These are phyloP conservation scores for Leucoraja ocellata DNA, from an alignment of 2,797 vertebrate species.

Conservation along the genomic window DNA sequence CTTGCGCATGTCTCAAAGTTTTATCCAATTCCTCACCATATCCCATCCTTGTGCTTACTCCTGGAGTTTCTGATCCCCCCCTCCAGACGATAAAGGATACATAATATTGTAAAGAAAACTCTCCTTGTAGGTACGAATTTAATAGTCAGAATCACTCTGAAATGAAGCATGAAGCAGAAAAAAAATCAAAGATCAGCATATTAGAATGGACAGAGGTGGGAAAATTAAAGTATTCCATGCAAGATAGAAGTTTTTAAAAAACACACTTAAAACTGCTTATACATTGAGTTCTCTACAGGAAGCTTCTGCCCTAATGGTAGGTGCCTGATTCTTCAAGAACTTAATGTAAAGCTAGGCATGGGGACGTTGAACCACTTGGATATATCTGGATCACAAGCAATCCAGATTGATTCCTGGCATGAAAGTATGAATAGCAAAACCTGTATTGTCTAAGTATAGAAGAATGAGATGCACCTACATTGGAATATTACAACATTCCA, in stretches of 20 bases:
- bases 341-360: neutral
- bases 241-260: too few species aligned
- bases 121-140: neutral
- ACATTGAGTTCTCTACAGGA: neutral
- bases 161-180: neutral
- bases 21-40: neutral
- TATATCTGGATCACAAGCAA: neutral
- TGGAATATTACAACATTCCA: too few species aligned
- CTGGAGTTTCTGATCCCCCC: neutral
- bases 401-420: neutral
- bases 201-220: neutral
- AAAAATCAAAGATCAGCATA: neutral
- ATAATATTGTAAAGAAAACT: neutral
- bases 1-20: neutral
- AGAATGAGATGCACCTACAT: too few species aligned
- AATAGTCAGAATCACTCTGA: neutral
- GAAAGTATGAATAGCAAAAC: too few species aligned
- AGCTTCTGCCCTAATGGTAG: neutral
- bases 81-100: neutral
- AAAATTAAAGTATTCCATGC: neutral
- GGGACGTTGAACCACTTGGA: neutral
- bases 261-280: neutral
- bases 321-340: neutral
- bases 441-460: too few species aligned
- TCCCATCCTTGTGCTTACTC: neutral